A percentile compares a stretch with the other conserved stretches of the same genome.
These are phyloP conservation scores for Thecocarcelia acutangulata DNA, from an alignment of 2,888 invertebrate genomes.

Conservation along the genomic window DNA sequence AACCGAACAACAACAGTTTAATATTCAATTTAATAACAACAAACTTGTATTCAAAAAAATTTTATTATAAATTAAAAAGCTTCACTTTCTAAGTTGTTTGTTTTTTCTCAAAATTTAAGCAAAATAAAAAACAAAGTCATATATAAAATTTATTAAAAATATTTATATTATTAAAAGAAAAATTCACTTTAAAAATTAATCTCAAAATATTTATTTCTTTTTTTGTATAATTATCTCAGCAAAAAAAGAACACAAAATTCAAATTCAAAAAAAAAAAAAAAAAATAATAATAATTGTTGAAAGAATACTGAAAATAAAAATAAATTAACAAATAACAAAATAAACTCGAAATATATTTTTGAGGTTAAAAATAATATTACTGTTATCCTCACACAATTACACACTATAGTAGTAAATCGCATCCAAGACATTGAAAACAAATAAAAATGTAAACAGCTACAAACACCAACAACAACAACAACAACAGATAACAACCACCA, in stretches of 20 bases:
- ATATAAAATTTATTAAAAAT: conserved; percentile 34
- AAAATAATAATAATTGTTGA: conserved; percentile 16
- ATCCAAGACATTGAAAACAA: conserved; percentile 46
- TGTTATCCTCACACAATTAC: conserved; percentile 33
- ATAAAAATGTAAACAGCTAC: conserved; percentile 5
- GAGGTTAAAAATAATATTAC: conserved; percentile 42
- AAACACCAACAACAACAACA: conserved; percentile 39
- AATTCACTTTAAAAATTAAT: conserved; percentile 19
- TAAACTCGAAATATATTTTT: conserved; percentile 45
- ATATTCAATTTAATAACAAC: conserved; percentile 35
- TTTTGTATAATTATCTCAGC: conserved; percentile 8
- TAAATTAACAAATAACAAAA: conserved; percentile 8
- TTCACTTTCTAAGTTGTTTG: conserved; percentile 49
- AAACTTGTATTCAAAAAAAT: neutral
- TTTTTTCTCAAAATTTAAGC: conserved; percentile 27
- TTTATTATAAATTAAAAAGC: conserved; percentile 43
- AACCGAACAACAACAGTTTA: conserved; percentile 14
- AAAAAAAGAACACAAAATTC: conserved; percentile 10
- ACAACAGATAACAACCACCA: conserved; percentile 51
- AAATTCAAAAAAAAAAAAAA: conserved; percentile 4
- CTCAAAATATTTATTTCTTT: conserved; percentile 35
- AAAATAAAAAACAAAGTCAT: conserved; percentile 2
- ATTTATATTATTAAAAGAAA: conserved; percentile 25
- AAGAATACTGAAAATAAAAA: conserved; percentile 38
- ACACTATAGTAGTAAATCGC: conserved; percentile 47